phyloP scores from a whole-genome alignment of 2,888 invertebrate genomes.

The Stenichneumon culpator region DNA sequence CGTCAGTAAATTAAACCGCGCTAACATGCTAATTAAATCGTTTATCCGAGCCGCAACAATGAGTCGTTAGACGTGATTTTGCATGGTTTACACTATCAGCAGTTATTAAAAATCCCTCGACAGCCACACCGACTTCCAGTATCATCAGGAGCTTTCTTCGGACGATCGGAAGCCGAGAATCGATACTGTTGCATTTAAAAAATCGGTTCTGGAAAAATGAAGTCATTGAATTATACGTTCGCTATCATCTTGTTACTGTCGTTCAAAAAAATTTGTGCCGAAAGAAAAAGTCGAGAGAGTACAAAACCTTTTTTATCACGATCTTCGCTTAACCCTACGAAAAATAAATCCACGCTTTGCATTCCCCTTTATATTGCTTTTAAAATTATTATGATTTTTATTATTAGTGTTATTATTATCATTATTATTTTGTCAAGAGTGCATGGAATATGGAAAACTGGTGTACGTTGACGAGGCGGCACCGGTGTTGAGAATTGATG shows the following conservation, averaged over 20 bases:
- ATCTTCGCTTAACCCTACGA: not conserved
- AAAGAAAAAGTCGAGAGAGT: slow-evolving; percentile 69
- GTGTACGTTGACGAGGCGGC: slow-evolving; percentile 81
- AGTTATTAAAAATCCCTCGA: slow-evolving; percentile 14
- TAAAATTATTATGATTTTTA: not conserved
- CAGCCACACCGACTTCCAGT: not conserved
- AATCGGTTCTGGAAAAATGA: slow-evolving; percentile 6
- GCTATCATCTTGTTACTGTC: not conserved
- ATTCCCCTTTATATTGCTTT: not conserved
- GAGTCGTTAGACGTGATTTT: slow-evolving; percentile 16
- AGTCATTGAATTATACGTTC: not conserved
- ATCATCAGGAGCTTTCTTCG: not conserved
- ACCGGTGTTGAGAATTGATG: slow-evolving; percentile 79
- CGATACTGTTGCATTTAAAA: not conserved
- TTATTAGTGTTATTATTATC: not conserved
- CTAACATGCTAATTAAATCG: not conserved
- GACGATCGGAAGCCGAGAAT: not conserved
- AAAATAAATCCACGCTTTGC: not conserved
- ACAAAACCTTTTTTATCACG: slow-evolving; percentile 17
- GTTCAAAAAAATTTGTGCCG: slow-evolving; percentile 29
- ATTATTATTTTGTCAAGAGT: slow-evolving; percentile 81
- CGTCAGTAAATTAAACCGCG: slow-evolving; percentile 2
- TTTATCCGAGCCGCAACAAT: not conserved
- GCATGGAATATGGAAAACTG: slow-evolving; percentile 84
- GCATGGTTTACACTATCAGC: not conserved